Conservation (phyloP, 1,140 invertebrate species). For the Drosophila triauraria region DNA sequence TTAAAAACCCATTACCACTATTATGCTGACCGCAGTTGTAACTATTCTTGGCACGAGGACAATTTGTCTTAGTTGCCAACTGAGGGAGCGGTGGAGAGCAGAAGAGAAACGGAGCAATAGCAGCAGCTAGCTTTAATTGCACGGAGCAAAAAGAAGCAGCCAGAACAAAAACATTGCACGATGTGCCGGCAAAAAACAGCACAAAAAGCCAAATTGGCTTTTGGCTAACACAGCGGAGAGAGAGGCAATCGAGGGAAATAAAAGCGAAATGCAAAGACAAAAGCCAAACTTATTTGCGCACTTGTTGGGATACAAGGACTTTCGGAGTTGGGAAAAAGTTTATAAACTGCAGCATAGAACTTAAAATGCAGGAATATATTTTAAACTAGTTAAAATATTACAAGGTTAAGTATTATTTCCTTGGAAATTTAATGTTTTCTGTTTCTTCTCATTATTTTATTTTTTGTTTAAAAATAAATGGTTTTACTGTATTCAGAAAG, state of each 20-base stretch:
- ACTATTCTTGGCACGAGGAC: constrained; percentile 19
- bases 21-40: not conserved
- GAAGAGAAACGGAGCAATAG: constrained; percentile 7
- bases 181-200: constrained; percentile 26
- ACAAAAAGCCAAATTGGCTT: constrained; percentile 53
- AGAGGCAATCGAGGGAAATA: not conserved
- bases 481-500: too few relatives aligned
- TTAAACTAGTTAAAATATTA: not conserved
- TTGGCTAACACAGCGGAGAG: constrained; percentile 25
- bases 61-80: constrained; percentile 43
- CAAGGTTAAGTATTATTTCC: too few relatives aligned
- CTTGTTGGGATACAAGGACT: constrained; percentile 36
- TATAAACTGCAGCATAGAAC: not conserved
- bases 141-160: constrained; percentile 29
- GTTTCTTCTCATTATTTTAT: too few relatives aligned
- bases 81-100: not conserved
- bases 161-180: constrained; percentile 40
- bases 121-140: constrained; percentile 59
- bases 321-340: constrained; percentile 13
- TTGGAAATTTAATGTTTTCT: too few relatives aligned
- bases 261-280: constrained; percentile 4
- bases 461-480: too few relatives aligned
- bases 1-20: not conserved
- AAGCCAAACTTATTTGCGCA: constrained; percentile 31
- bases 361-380: not conserved